phyloP scores from a whole-genome alignment of 2,797 vertebrate genomes.

The Molossus alvarezi region DNA sequence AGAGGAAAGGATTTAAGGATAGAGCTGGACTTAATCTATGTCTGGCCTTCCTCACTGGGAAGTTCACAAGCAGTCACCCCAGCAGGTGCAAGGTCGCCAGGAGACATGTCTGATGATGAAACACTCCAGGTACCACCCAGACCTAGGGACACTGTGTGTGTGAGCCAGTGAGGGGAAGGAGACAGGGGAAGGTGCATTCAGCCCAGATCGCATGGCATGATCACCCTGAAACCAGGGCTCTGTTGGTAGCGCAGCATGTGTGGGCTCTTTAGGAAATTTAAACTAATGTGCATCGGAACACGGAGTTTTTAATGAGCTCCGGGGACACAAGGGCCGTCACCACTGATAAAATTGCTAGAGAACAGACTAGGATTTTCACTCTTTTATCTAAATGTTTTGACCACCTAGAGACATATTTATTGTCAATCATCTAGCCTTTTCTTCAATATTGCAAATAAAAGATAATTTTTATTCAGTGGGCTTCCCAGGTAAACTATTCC shows the following conservation, averaged over 20 bases:
- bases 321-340: not conserved
- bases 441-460: not conserved
- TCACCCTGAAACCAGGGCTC: accelerated
- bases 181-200: accelerated
- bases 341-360: constrained; percentile 20
- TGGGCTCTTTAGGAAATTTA: not conserved
- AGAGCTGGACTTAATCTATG: not conserved
- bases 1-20: not conserved
- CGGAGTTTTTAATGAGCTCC: not conserved
- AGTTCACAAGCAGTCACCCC: not conserved
- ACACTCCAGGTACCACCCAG: accelerated
- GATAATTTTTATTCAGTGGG: not conserved
- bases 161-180: accelerated
- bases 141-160: accelerated
- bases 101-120: not conserved
- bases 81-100: not conserved
- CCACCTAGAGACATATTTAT: constrained; percentile 4
- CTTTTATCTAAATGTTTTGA: constrained; percentile 65
- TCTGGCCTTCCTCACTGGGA: not conserved
- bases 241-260: accelerated
- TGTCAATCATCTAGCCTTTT: constrained; percentile 30
- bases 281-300: not conserved
- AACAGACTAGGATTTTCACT: not conserved
- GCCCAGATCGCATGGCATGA: not conserved
- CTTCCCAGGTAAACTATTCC: not conserved